Conservation (phyloP, 30 jellyfish, hydroid and myxozoan genomes). For the Mastigias papua region DNA sequence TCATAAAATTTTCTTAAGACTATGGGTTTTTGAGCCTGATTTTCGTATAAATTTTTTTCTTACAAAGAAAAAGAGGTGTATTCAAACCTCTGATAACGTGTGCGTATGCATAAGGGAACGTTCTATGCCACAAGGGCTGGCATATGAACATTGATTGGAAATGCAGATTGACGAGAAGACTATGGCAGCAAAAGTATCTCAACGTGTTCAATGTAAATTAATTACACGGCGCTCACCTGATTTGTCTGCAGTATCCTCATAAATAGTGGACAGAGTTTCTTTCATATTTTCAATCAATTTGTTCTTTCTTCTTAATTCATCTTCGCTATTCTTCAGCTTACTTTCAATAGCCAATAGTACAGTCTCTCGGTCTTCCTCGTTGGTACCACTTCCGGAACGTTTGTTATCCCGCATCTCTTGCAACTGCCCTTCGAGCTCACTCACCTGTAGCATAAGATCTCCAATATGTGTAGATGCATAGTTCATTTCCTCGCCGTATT, state of each 20-base stretch:
- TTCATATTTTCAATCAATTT: conserved; percentile 36
- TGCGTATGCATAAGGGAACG: too few relatives aligned
- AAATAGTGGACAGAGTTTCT: conserved; percentile 52
- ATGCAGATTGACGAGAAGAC: background rate
- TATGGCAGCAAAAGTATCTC: background rate
- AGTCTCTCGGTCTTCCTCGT: background rate
- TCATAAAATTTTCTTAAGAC: too few relatives aligned
- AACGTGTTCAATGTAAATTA: background rate
- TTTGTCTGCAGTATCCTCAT: conserved; percentile 22
- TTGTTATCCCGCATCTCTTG: conserved; percentile 15
- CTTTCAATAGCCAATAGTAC: conserved; percentile 19
- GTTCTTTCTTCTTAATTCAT: conserved; percentile 58
- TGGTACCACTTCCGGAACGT: background rate
- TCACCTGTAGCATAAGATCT: conserved; percentile 41
- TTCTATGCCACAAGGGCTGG: too few relatives aligned
- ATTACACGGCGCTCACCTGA: conserved; percentile 8
- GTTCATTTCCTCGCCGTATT: conserved; percentile 68
- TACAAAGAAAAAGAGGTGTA: too few relatives aligned
- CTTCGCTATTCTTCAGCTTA: conserved; percentile 38
- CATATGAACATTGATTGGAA: too few relatives aligned
- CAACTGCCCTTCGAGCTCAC: conserved; percentile 45
- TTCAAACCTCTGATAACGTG: too few relatives aligned
- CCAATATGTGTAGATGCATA: conserved; percentile 65
- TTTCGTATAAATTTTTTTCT: too few relatives aligned
- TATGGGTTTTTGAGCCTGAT: too few relatives aligned